Evolutionary conservation across 1,140 invertebrate species (phyloP).

Genomic region (Rhizoglyphus robini): DNA sequence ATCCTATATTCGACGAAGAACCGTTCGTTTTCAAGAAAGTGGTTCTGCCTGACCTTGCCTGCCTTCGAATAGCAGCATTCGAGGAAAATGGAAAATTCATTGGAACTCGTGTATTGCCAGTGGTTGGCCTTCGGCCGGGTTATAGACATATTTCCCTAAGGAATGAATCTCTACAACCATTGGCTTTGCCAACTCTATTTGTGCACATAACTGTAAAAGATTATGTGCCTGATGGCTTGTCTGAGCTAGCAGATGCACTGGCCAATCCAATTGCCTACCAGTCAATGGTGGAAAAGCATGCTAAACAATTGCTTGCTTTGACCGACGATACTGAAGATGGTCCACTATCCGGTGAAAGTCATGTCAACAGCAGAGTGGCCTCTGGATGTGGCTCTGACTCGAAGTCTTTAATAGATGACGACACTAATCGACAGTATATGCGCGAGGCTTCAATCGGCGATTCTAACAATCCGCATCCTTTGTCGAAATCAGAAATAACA

Average conservation of each 20-base stretch:
- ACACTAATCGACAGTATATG: neutral
- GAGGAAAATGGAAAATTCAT: conserved; percentile 86
- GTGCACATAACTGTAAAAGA: conserved; percentile 85
- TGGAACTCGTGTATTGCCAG: conserved; percentile 86
- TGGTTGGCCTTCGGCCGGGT: conserved; percentile 88
- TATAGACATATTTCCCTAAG: conserved; percentile 47
- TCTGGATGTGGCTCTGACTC: neutral
- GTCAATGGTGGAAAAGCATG: conserved; percentile 77
- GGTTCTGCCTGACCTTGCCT: conserved; percentile 89
- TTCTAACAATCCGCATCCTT: neutral
- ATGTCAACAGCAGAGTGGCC: neutral
- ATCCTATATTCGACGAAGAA: conserved; percentile 88
- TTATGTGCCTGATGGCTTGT: conserved; percentile 87
- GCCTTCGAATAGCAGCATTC: conserved; percentile 84
- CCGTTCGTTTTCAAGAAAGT: conserved; percentile 97
- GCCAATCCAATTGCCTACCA: conserved; percentile 96
- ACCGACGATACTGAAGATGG: conserved; percentile 18
- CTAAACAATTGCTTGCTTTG: conserved; percentile 73
- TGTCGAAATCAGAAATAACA: conserved; percentile 25
- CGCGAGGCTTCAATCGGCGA: neutral
- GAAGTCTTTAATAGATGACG: neutral
- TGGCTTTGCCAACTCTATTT: conserved; percentile 75
- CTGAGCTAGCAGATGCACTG: conserved; percentile 86
- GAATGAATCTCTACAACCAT: conserved; percentile 80
- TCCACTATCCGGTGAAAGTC: neutral